Percentiles rank a stretch among this genome's conserved stretches.
These are phyloP conservation scores for Himalopsyche anomala DNA, from an alignment of 2,888 invertebrate species.

Conservation along the genomic window DNA sequence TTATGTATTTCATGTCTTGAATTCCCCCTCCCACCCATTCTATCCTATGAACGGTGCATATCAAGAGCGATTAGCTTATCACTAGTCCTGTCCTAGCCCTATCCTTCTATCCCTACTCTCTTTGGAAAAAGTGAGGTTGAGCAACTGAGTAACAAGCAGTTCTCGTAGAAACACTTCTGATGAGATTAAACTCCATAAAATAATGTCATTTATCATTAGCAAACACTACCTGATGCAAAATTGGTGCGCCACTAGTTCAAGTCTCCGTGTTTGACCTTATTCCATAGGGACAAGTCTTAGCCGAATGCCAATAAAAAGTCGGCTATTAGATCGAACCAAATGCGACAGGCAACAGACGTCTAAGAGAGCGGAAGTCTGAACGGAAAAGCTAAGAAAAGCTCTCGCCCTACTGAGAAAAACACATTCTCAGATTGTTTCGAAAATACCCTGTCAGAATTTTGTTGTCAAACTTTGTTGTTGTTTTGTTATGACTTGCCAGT, in stretches of 20 bases:
- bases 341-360: conserved; percentile 58
- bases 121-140: too few relatives aligned
- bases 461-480: conserved; percentile 36
- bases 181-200: too few relatives aligned
- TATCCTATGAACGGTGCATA: too few relatives aligned
- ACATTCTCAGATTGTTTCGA: conserved; percentile 26
- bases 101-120: too few relatives aligned
- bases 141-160: too few relatives aligned
- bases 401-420: conserved; percentile 1
- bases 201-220: too few relatives aligned
- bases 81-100: too few relatives aligned
- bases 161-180: too few relatives aligned
- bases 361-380: conserved; percentile 12
- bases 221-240: not conserved
- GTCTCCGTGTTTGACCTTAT: not conserved
- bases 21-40: too few relatives aligned
- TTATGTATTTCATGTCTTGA: too few relatives aligned
- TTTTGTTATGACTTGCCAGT: conserved; percentile 19
- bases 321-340: conserved; percentile 50
- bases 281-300: conserved; percentile 49
- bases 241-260: not conserved
- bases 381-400: not conserved
- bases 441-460: conserved; percentile 26
- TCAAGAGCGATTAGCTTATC: too few relatives aligned
- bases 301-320: conserved; percentile 36